These are phyloP conservation scores for Zeuzera pyrina DNA, from an alignment of 2,888 invertebrate species.

Conservation along the genomic window DNA sequence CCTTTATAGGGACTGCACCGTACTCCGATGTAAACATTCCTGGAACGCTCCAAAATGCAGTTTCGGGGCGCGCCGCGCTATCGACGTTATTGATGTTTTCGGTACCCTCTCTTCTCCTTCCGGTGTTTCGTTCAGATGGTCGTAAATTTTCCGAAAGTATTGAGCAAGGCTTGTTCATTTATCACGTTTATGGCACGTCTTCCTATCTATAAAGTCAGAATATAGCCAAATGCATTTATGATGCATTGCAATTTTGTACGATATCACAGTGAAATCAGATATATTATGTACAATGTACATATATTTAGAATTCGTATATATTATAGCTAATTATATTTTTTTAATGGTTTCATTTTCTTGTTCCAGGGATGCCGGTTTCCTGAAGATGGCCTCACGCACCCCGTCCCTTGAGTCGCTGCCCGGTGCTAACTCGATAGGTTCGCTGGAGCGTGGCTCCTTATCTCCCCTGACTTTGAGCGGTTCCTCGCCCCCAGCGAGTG, in stretches of 20 bases:
- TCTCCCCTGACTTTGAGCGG: conserved; percentile 88
- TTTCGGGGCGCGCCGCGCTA: conserved; percentile 24
- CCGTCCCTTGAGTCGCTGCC: conserved; percentile 94
- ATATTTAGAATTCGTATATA: neutral
- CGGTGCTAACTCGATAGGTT: conserved; percentile 93
- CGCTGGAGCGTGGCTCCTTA: conserved; percentile 87
- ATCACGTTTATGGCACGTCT: conserved; percentile 39
- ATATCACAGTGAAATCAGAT: no score
- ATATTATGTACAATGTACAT: neutral
- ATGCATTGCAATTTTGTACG: no score
- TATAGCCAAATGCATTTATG: no score
- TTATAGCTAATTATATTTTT: neutral
- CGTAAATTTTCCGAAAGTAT: conserved; percentile 49
- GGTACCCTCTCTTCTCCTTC: conserved; percentile 33
- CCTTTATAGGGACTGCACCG: conserved; percentile 39
- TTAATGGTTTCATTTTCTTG: conserved; percentile 36
- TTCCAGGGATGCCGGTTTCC: conserved; percentile 89
- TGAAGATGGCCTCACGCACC: conserved; percentile 95
- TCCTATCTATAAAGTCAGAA: conserved; percentile 40
- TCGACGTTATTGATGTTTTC: conserved; percentile 51
- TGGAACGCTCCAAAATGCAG: conserved; percentile 30
- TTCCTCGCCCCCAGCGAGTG: conserved; percentile 89
- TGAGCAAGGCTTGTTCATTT: conserved; percentile 48
- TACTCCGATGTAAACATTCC: conserved; percentile 41
- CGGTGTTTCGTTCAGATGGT: conserved; percentile 33